Conservation (phyloP, 2,797 vertebrate species). For the Notamacropus eugenii region DNA sequence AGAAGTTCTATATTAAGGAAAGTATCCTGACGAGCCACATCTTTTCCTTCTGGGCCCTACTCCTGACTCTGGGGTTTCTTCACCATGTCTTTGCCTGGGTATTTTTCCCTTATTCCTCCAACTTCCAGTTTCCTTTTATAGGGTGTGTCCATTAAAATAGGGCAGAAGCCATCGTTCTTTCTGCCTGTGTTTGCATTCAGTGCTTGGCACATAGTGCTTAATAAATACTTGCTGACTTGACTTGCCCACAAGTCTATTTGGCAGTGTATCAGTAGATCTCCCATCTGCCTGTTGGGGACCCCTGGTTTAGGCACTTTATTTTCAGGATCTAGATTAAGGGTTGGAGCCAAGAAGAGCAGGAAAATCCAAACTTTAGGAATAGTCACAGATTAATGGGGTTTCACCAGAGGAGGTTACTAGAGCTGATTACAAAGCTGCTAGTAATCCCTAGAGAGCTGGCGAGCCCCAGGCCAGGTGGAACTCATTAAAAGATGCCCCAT, state of each 20-base stretch:
- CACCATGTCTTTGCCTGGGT: background rate
- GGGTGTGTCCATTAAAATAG: background rate
- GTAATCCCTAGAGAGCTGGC: background rate
- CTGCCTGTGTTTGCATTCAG: background rate
- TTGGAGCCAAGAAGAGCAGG: background rate
- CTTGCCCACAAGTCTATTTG: background rate
- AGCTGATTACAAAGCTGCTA: background rate
- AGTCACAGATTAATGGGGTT: background rate
- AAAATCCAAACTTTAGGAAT: background rate
- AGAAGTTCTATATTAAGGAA: background rate
- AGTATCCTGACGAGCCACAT: background rate
- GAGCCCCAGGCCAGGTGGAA: background rate
- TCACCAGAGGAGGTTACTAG: constrained; percentile 52
- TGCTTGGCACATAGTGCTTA: background rate
- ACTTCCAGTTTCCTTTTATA: background rate
- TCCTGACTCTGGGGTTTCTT: background rate
- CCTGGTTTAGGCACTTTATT: background rate
- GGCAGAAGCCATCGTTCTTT: background rate
- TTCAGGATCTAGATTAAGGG: background rate
- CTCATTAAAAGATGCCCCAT: background rate
- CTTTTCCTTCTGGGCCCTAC: background rate
- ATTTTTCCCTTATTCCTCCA: background rate
- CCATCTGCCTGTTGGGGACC: background rate
- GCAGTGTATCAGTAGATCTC: background rate
- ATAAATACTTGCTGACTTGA: background rate